Conservation (phyloP, 2,113 vertebrate species). For the Carassius carassius region DNA sequence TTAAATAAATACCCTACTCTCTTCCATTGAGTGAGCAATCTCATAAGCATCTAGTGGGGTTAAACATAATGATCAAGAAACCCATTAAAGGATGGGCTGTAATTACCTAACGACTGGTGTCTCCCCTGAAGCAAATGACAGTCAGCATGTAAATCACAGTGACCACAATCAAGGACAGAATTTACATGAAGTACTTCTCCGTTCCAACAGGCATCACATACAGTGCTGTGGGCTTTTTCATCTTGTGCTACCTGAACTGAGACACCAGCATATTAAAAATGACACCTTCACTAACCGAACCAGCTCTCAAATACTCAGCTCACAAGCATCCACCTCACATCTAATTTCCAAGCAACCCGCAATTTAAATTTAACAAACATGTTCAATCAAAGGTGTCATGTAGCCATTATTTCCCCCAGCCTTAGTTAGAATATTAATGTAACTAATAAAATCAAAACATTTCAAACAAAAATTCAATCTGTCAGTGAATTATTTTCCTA, state of each 20-base stretch:
- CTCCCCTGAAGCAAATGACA: background rate
- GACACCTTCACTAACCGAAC: background rate
- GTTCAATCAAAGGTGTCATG: slow-evolving; percentile 30
- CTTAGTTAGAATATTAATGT: background rate
- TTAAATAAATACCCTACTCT: background rate
- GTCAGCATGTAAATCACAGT: background rate
- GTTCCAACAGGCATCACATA: background rate
- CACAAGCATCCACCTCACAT: background rate
- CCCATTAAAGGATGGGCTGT: background rate
- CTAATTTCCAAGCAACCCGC: background rate
- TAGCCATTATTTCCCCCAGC: background rate
- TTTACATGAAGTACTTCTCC: background rate
- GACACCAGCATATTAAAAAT: slow-evolving; percentile 8
- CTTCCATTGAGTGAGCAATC: background rate
- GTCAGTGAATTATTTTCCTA: background rate
- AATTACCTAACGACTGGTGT: background rate
- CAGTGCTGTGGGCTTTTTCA: background rate
- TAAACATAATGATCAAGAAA: background rate
- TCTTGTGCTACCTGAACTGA: slow-evolving; percentile 4
- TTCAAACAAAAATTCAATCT: slow-evolving; percentile 2
- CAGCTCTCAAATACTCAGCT: background rate
- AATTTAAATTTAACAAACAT: slow-evolving; percentile 22
- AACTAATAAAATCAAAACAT: slow-evolving; percentile 33
- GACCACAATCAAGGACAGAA: background rate
- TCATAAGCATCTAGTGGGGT: slow-evolving; percentile 3